Base-by-base conservation (phyloP, 2,888 invertebrate genomes). In the Drepana falcataria region DNA sequence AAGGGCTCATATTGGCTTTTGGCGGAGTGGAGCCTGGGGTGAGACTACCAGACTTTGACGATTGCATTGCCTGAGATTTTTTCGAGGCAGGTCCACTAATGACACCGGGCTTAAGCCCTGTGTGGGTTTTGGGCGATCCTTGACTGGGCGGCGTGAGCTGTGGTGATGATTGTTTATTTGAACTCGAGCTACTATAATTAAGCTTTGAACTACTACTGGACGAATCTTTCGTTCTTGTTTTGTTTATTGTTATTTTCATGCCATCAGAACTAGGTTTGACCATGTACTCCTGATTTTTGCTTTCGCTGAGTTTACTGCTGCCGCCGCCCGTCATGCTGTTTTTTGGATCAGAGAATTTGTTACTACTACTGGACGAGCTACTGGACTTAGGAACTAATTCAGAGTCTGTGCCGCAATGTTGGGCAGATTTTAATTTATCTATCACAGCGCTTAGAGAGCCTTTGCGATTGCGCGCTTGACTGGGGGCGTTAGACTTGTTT, bases 191-290 rank as follows among this genome's bases (percentile, higher is more conserved):
- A 56, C 81, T 80, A 59, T 91, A 91, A 61, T 83, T 88, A 49
- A 87, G 68, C 68, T 89, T 90, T 1, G 91, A 89, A 63, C 83
- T 82, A 59, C 87, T 85, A 47, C 82, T 81, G 34, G 93, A 93
- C 0, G 93, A 93, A 56, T 95, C 95, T 75, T 95, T 95, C 35
- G 94, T 93, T 70, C 95, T 92, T 0, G 97, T 96, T 87, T 97
- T 97, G 73, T 97, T 97, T 35, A 97, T 97, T 2, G 97, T 98
- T 54, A 98, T 93, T 81, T 97, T 98, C 89, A 98, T 96, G 2
- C 97, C 97, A 68, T 97, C 97, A 21, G 94, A 94, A 75, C 96
- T 96, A 33, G 95, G 95, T 75, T 97, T 97, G 0, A 97, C 96
- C 94, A 96, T 96, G 71, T 97, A 97, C 72, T 96, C 96, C 37